These are phyloP conservation scores for Protonibea diacanthus DNA, from an alignment of 2,797 vertebrate genomes.

Conservation along the genomic window DNA sequence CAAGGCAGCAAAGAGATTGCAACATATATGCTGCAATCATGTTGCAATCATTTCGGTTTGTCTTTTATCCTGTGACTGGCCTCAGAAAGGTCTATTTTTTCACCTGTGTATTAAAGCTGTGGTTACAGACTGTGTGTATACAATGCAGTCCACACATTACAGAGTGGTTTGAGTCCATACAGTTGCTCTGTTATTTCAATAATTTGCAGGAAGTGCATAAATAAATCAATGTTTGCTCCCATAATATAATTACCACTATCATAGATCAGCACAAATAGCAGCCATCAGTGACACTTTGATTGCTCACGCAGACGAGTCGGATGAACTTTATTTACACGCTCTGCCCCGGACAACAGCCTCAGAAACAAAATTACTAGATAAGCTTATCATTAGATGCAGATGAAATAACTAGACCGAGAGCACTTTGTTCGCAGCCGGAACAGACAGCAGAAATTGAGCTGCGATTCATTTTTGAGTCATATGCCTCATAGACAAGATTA, in stretches of 20 bases:
- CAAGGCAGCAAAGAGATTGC: constrained; percentile 26
- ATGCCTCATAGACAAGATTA: constrained; percentile 79
- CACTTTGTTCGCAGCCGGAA: constrained; percentile 56
- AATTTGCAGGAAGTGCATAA: constrained; percentile 11
- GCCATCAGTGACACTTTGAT: constrained; percentile 16
- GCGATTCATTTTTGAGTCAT: constrained; percentile 60
- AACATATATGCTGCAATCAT: constrained; percentile 22
- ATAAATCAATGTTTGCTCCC: constrained; percentile 34
- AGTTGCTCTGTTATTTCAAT: constrained; percentile 1
- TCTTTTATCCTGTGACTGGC: background rate
- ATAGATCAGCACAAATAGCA: constrained; percentile 21
- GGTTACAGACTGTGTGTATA: background rate
- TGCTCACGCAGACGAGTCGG: background rate
- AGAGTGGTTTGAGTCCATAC: background rate
- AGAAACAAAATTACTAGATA: constrained; percentile 17
- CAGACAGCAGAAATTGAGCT: constrained; percentile 48
- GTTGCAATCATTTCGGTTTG: constrained; percentile 32
- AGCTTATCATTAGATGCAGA: constrained; percentile 33
- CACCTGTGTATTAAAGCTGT: constrained; percentile 21
- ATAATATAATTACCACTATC: constrained; percentile 11
- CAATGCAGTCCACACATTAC: background rate
- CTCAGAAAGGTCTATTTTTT: background rate
- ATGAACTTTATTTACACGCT: constrained; percentile 39
- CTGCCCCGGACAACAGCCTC: constrained; percentile 20
- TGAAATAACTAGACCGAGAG: constrained; percentile 40